These are phyloP conservation scores for Halichoeres trimaculatus DNA, from an alignment of 2,113 vertebrate genomes.

Conservation along the genomic window DNA sequence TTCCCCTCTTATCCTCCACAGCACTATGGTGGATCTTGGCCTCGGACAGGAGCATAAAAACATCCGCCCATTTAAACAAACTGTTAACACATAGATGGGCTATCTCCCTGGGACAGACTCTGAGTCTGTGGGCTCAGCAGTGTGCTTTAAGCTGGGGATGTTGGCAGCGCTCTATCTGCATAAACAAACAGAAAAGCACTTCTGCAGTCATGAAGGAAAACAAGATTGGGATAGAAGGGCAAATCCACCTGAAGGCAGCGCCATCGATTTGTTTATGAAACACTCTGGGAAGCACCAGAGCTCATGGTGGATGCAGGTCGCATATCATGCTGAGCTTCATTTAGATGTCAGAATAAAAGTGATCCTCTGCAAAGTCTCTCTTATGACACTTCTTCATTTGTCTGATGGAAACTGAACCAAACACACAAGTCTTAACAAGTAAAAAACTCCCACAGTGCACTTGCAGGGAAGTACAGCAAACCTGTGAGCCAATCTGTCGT, in stretches of 20 bases:
- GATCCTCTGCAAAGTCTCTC: not conserved
- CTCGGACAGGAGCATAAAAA: constrained; percentile 73
- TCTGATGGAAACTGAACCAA: not conserved
- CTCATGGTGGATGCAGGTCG: constrained; percentile 1
- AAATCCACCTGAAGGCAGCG: constrained; percentile 40
- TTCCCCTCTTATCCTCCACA: constrained; percentile 75
- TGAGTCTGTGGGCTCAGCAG: constrained; percentile 51
- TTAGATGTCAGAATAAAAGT: not conserved
- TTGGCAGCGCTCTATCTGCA: constrained; percentile 54
- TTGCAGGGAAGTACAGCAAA: not conserved
- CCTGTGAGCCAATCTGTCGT: no score
- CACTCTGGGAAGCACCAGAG: constrained; percentile 1
- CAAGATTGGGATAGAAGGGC: constrained; percentile 14
- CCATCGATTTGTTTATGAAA: constrained; percentile 14
- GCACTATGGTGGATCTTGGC: constrained; percentile 68
- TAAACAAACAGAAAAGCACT: constrained; percentile 59
- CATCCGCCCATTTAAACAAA: constrained; percentile 78
- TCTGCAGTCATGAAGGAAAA: constrained; percentile 52
- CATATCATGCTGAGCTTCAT: not conserved
- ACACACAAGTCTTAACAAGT: not conserved
- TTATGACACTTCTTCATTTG: not conserved
- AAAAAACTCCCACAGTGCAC: not conserved
- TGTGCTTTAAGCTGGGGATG: constrained; percentile 50
- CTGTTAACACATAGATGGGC: constrained; percentile 75
- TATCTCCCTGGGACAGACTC: constrained; percentile 66